Conservation (phyloP, 2,888 invertebrate genomes). For the Nineta flava region DNA sequence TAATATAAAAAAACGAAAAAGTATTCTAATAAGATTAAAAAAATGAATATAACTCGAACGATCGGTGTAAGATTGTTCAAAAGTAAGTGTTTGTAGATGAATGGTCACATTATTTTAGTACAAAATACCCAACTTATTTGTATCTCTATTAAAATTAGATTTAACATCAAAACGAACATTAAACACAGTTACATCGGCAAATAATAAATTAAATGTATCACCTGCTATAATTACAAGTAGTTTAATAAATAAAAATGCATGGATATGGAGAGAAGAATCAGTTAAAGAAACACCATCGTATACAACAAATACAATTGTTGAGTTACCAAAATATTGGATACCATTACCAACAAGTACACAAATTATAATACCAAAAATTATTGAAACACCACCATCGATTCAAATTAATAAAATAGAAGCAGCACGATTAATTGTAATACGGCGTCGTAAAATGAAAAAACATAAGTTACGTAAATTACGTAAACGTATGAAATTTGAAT, state of each 20-base stretch:
- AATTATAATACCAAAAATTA: neutral
- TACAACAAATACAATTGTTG: neutral
- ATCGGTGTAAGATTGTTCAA: too few species aligned
- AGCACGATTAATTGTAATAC: slow-evolving; percentile 54
- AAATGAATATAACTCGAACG: too few species aligned
- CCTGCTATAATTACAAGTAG: too few species aligned
- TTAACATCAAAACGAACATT: too few species aligned
- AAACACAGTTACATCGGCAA: too few species aligned
- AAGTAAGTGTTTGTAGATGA: too few species aligned
- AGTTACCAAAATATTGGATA: neutral
- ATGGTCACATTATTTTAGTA: too few species aligned
- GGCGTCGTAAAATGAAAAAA: slow-evolving; percentile 72
- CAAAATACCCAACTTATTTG: too few species aligned
- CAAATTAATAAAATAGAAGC: slow-evolving; percentile 26
- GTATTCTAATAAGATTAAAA: too few species aligned
- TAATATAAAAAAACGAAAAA: too few species aligned
- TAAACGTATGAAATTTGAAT: slow-evolving; percentile 60
- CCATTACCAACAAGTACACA: neutral
- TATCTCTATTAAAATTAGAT: too few species aligned
- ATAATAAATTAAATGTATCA: too few species aligned
- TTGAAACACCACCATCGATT: neutral
- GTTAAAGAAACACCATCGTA: neutral
- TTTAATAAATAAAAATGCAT: neutral
- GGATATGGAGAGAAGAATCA: neutral
- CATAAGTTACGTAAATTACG: slow-evolving; percentile 68